Evolutionary conservation across 2,113 vertebrate genomes (phyloP).

Genomic region (Oncorhynchus gorbuscha): DNA sequence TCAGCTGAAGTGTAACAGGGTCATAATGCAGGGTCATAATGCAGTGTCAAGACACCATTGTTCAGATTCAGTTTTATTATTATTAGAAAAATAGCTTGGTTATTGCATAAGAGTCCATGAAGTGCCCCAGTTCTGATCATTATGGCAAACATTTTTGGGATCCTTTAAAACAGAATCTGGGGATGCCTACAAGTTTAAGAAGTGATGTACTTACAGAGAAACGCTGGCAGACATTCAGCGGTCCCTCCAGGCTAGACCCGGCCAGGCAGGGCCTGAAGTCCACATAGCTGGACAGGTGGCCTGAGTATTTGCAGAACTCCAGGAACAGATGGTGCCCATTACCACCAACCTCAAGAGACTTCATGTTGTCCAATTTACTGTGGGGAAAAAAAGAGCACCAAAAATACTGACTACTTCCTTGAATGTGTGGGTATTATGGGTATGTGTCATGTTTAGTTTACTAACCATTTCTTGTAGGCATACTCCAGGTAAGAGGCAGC

Average conservation of each 20-base stretch:
- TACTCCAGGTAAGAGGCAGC: conserved; percentile 94
- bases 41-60: too few species aligned
- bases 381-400: neutral
- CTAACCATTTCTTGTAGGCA: conserved; percentile 90
- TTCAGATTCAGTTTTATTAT: too few species aligned
- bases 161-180: neutral
- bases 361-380: conserved; percentile 83
- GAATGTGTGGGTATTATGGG: too few species aligned
- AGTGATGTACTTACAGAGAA: conserved; percentile 77
- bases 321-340: conserved; percentile 61
- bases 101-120: too few species aligned
- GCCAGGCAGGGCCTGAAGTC: conserved; percentile 79
- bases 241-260: neutral
- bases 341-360: conserved; percentile 57
- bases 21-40: too few species aligned
- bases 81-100: too few species aligned
- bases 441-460: neutral
- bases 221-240: conserved; percentile 72
- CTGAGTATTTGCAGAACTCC: conserved; percentile 82
- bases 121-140: too few species aligned
- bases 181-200: neutral
- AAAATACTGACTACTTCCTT: too few species aligned
- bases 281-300: conserved; percentile 70
- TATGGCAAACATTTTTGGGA: neutral
- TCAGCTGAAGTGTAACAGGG: too few species aligned